Evolutionary conservation across 2,888 invertebrate genomes (phyloP).

Genomic region (Epicampocera succincta): DNA sequence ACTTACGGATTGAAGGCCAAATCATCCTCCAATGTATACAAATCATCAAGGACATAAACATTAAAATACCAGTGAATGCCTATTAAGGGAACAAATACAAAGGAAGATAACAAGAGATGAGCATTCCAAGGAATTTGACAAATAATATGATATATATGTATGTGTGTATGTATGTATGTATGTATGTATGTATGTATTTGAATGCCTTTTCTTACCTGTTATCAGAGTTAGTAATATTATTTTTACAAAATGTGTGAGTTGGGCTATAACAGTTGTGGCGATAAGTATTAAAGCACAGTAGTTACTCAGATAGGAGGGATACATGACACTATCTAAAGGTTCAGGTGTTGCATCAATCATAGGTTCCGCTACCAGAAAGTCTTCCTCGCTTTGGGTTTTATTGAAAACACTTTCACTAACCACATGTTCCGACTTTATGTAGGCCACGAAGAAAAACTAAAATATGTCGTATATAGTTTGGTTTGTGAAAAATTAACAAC

Average conservation of each 20-base stretch:
- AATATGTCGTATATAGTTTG: slow-evolving; percentile 5
- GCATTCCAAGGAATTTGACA: neutral
- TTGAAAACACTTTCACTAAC: slow-evolving; percentile 75
- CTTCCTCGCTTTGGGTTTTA: slow-evolving; percentile 70
- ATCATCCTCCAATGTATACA: slow-evolving; percentile 84
- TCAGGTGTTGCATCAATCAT: slow-evolving; percentile 74
- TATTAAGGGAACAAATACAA: slow-evolving; percentile 13
- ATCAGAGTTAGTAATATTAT: slow-evolving; percentile 85
- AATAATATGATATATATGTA: neutral
- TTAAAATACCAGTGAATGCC: slow-evolving; percentile 85
- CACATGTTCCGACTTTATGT: slow-evolving; percentile 74
- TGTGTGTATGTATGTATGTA: neutral
- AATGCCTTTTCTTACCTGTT: slow-evolving; percentile 78
- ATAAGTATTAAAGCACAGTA: slow-evolving; percentile 87
- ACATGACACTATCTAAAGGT: slow-evolving; percentile 77
- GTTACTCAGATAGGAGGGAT: slow-evolving; percentile 89
- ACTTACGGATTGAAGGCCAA: slow-evolving; percentile 79
- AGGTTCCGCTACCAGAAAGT: slow-evolving; percentile 68
- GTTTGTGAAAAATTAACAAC: neutral
- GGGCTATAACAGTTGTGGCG: slow-evolving; percentile 87
- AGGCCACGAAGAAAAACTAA: slow-evolving; percentile 73
- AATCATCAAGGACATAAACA: slow-evolving; percentile 83
- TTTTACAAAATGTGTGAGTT: slow-evolving; percentile 87
- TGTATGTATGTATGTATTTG: too few species aligned
- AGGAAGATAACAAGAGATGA: neutral